Evolutionary conservation across 2,888 invertebrate species (phyloP), one percentile per base, ranked within the genome.

Genomic region (Ormyrus nitidulus): DNA sequence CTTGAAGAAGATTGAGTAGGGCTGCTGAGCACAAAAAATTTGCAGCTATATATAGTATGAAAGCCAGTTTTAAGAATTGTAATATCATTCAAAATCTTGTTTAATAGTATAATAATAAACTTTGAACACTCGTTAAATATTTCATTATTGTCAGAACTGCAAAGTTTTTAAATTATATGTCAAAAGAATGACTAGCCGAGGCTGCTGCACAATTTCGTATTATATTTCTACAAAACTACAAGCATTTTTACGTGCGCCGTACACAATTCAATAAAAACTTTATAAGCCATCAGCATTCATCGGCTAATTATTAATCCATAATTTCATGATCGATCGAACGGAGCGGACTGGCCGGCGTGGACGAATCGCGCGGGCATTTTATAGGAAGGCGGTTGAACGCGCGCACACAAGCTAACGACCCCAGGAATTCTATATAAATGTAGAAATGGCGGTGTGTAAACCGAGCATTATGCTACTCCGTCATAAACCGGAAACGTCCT

Each of bases 381-480:
- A 66, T 77, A 72, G 62, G 59, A 49, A 64, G 6, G 44, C 7
- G 48, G 49, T 11, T 44, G 34, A 34, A 34, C 34, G 34, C 34
- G 48, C 11, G 13, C 19, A 58, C 54, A 9, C 54, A 53, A 34
- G 44, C 59, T 8, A 10, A 5, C 56, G 44, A 5, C 53, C 54
- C 19, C 51, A 10, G 58, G 19, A 74, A 69, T 74, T 74, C 73
- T 53, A 59, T 66, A 74, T 64, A 69, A 62, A 72, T 64, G 79
- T 62, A 49, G 34, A 76, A 79, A 76, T 72, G 66, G 56, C 61
- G 71, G 48, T 65, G 56, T 61, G 62, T 61, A 76, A 76, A 76
- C 76, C 76, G 56, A 80, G 66, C 72, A 80, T 80, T 76, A 72
- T 61, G 59, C 74, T 65, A 65, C 51, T 73, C 51, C 73, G 62